Evolutionary conservation across 2,113 vertebrate genomes (phyloP), one percentile per base, ranked within the genome.

Genomic region (Amphilophus citrinellus): DNA sequence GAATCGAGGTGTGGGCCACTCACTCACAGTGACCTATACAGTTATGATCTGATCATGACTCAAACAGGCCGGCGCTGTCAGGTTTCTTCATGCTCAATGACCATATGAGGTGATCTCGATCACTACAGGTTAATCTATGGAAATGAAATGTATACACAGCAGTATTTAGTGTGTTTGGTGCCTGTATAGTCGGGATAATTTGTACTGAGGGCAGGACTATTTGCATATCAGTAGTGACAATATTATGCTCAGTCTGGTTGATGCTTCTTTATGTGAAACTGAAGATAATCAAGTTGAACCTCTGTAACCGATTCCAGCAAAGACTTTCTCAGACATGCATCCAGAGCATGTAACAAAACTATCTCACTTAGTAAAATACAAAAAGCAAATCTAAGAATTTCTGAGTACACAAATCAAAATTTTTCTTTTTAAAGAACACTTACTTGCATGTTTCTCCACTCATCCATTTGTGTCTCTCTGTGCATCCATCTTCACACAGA

Each of bases 141-240:
- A 93, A 92, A 93, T 91, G 10, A 78, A 59, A 65, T 77, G 65
- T 83, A 76, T 42, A 61, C 86, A 79, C 80, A 76, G 22, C 35
- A 50, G 42, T 39, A 73, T 75, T 86, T 56, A 24, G 58, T 77
- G 58, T 87, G 61, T 87, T 76, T 78, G 62, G 30, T 68, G 56
- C 14, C 20, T 24, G 65, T 30, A 22, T 61, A 44, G 58, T 78
- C 2, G 47, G 7, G 44, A 60, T 53, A 61, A 87, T 80, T 76
- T 75, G 63, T 11, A 7, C 3, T 6, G 53, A 84, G 62, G 76
- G 57, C 5, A 18, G 13, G 27, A 3, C 50, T 30, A 58, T 93
- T 94, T 94, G 84, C 89, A 90, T 89, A 85, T 93, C 82, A 88
- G 27, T 18, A 65, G 80, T 78, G 61, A 17, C 62, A 76, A 86